phyloP scores from a whole-genome alignment of 2,888 invertebrate species.

The Drosophila testacea region DNA sequence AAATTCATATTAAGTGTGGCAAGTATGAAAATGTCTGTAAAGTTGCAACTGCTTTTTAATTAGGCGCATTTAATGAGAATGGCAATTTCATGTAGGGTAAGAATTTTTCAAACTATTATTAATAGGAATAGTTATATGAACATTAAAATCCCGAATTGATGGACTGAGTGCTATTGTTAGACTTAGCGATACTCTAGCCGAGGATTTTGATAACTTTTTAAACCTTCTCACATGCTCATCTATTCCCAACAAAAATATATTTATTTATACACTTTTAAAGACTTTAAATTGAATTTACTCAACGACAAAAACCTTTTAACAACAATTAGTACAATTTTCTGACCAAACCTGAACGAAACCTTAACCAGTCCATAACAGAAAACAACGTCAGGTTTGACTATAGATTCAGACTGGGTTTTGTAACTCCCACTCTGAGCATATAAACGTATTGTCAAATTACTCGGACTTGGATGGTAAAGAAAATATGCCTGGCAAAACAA shows the following conservation, averaged over 20 bases:
- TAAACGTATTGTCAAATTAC: constrained; percentile 51
- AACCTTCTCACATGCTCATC: not conserved
- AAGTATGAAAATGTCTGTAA: constrained; percentile 58
- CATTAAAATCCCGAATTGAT: not conserved
- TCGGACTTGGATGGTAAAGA: constrained; percentile 47
- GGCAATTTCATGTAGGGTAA: constrained; percentile 13
- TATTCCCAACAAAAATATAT: not conserved
- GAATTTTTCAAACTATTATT: not conserved
- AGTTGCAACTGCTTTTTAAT: constrained; percentile 62
- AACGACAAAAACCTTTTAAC: constrained; percentile 46
- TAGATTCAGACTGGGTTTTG: not conserved
- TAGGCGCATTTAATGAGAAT: constrained; percentile 36
- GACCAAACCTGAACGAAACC: constrained; percentile 25
- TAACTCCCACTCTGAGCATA: constrained; percentile 1
- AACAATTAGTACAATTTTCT: constrained; percentile 53
- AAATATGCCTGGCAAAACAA: constrained; percentile 70
- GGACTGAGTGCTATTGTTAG: no score
- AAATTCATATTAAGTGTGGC: constrained; percentile 55
- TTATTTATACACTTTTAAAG: not conserved
- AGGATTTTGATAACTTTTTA: not conserved
- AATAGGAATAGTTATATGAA: not conserved
- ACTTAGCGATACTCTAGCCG: not conserved
- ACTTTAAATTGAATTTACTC: constrained; percentile 29
- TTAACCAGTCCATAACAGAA: constrained; percentile 16
- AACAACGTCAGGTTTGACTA: not conserved